phyloP scores from a whole-genome alignment of 2,113 vertebrate genomes.

The Gopherus evgoodei region DNA sequence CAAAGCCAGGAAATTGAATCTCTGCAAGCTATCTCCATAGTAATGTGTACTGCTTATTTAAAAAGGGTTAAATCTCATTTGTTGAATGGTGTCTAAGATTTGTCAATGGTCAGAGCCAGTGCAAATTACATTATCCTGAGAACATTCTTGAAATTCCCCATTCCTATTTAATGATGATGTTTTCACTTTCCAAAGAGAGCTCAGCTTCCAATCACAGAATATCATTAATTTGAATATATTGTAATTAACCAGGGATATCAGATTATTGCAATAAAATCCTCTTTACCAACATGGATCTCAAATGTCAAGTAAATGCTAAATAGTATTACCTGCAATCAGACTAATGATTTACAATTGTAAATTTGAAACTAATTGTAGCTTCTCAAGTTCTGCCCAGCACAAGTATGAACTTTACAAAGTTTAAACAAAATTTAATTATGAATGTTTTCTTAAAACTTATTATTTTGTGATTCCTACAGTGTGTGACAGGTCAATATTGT shows the following conservation, averaged over 20 bases:
- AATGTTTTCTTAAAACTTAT: fast-evolving
- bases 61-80: background rate
- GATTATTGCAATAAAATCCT: background rate
- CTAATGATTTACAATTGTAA: background rate
- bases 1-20: background rate
- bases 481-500: background rate
- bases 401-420: background rate
- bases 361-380: background rate
- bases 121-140: background rate
- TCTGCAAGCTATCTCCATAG: background rate
- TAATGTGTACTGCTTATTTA: background rate
- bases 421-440: background rate
- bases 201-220: fast-evolving
- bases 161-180: fast-evolving
- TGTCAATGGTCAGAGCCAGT: background rate
- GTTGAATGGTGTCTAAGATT: background rate
- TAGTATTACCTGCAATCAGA: background rate
- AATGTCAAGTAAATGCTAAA: background rate
- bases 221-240: background rate
- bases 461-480: background rate
- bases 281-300: background rate
- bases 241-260: background rate
- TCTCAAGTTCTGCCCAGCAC: background rate
- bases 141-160: background rate
- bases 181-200: background rate